phyloP scores from a whole-genome alignment of 2,113 vertebrate genomes.

The Rhinoderma darwinii region DNA sequence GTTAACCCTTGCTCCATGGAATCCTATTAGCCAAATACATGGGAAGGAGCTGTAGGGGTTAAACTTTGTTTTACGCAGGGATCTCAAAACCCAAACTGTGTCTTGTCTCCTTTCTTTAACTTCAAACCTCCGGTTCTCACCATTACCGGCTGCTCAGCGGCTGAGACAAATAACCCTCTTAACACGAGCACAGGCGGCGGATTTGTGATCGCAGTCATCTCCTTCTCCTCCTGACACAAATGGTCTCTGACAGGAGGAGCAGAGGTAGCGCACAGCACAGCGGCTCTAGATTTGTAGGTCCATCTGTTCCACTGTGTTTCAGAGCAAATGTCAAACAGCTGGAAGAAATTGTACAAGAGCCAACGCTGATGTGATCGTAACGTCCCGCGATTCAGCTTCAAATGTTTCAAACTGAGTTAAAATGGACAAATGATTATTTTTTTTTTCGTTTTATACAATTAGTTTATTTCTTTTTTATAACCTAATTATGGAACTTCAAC shows the following conservation, averaged over 20 bases:
- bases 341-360: conserved; percentile 22
- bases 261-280: conserved; percentile 4
- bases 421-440: background rate
- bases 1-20: no score
- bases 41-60: no score
- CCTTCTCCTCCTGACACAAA: conserved; percentile 17
- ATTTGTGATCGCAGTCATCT: background rate
- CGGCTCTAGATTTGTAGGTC: conserved; percentile 20
- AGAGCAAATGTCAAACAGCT: conserved; percentile 34
- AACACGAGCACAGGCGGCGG: background rate
- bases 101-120: background rate
- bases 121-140: background rate
- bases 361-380: background rate
- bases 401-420: background rate
- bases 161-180: background rate
- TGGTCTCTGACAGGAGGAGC: conserved; percentile 28
- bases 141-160: background rate
- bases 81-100: background rate
- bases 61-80: no score
- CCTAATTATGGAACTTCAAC: no score
- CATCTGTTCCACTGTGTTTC: conserved; percentile 11
- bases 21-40: no score
- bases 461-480: no score
- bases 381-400: background rate
- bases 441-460: no score